phyloP scores from a whole-genome alignment of 2,797 vertebrate genomes.

The Sebastes cheni region DNA sequence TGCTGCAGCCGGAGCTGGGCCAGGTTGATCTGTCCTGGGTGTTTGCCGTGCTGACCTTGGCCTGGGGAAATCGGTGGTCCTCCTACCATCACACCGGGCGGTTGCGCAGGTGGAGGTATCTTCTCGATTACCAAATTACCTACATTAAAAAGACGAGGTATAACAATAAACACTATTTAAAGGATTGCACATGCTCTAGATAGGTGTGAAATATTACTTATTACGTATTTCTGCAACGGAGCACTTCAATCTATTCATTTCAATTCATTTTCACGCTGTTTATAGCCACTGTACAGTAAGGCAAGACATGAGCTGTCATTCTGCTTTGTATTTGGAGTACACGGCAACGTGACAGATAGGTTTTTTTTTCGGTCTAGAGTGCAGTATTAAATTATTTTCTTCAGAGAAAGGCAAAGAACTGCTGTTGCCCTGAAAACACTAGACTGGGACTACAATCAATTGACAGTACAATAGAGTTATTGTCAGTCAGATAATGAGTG shows the following conservation, averaged over 20 bases:
- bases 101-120: constrained; percentile 87
- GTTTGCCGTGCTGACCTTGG: constrained; percentile 88
- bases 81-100: constrained; percentile 89
- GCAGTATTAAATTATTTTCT: not conserved
- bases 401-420: not conserved
- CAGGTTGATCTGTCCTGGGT: constrained; percentile 95
- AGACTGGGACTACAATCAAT: not conserved
- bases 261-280: not conserved
- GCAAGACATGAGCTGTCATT: not conserved
- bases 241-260: not conserved
- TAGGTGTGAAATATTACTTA: not conserved
- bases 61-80: constrained; percentile 90
- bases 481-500: not conserved
- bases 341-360: too few species aligned
- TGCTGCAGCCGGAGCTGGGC: constrained; percentile 97
- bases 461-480: not conserved
- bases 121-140: constrained; percentile 98
- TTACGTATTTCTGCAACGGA: not conserved
- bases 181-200: not conserved
- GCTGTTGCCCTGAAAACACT: not conserved
- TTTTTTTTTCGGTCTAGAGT: too few species aligned
- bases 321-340: not conserved
- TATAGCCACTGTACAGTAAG: not conserved
- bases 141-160: constrained; percentile 48
- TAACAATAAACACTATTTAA: not conserved